Base-by-base conservation (phyloP, 1,140 invertebrate genomes). In the Pissodes strobi region DNA sequence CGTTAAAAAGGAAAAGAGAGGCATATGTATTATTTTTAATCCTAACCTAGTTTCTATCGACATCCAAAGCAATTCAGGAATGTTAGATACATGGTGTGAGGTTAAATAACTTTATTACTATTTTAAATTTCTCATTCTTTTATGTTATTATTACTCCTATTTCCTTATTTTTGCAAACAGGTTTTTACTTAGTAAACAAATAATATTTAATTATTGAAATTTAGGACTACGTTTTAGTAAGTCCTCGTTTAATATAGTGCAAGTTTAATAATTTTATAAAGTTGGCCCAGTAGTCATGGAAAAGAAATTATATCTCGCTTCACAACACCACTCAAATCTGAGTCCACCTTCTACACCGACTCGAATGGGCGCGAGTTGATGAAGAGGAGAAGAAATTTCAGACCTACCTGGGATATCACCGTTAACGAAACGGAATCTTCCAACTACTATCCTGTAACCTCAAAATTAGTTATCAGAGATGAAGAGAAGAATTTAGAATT, bases 391-490 rank as follows among this genome's bases (percentile, higher is more conserved):
- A 76, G 86, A 43, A 84, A 97, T 74, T 84, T 84, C 51, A 78
- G 94, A 18, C 86, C 89, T 4, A 89, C 90, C 2, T 98, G 87
- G 87, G 80, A 82, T 34, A 4, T 87, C 0, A 75, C 80, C 0
- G 49, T 94, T 17, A 78, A 83, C 0, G 89, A 97, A 59, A 79
- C 85, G 12, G 79, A 92, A 0, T 80, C 92, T 38, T 90, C 88
- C 0, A 98, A 98, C 79, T 98, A 97, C 78, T 98, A 94, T 78
- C 97, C 97, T 0, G 84, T 98, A 0, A 95, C 92, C 15, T 89
- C 89, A 6, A 85, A 89, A 53, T 94, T 97, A 13, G 81, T 84
- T 2, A 77, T 94, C 0, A 80, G 82, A 37, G 88, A 89, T 74
- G 67, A 81, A 37, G 72, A 78, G 1, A 75, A 73, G 0, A 76